phyloP scores from a whole-genome alignment of 30 jellyfish, hydroid and myxozoan species.

The Aurelia aurita complex sp. Pacific region DNA sequence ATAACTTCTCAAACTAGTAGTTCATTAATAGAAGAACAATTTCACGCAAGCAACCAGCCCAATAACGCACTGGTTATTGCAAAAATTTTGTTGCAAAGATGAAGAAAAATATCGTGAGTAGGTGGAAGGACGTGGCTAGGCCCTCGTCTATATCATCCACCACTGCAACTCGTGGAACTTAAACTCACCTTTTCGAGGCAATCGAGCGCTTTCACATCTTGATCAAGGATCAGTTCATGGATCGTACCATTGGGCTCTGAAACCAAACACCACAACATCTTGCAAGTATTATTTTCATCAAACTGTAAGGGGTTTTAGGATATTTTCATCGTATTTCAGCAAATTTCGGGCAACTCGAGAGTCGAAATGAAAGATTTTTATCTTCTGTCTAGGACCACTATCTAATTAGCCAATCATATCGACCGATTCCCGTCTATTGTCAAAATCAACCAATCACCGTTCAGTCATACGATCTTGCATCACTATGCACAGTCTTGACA shows the following conservation, averaged over 20 bases:
- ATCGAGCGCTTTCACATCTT: slow-evolving; percentile 85
- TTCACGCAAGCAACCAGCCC: no score
- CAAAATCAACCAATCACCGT: background rate
- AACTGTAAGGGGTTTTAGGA: no score
- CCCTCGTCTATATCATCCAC: background rate
- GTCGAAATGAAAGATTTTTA: background rate
- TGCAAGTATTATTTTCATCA: no score
- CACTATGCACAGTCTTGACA: background rate
- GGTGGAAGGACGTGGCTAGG: background rate
- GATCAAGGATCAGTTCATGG: slow-evolving; percentile 89
- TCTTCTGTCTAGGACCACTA: background rate
- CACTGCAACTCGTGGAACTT: background rate
- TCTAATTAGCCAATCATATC: background rate
- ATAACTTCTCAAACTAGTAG: no score
- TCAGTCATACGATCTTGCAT: background rate
- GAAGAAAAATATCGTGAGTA: no score
- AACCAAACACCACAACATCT: slow-evolving; percentile 95
- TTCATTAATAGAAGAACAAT: no score
- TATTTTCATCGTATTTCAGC: no score
- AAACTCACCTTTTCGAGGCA: slow-evolving; percentile 93
- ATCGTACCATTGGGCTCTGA: slow-evolving; percentile 96
- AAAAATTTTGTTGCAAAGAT: no score
- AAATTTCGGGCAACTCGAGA: no score
- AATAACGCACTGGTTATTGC: no score
- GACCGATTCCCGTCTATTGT: background rate